Evolutionary conservation across 2,888 invertebrate species (phyloP), one percentile per base, ranked within the genome.

Genomic region (Tridacna crocea): DNA sequence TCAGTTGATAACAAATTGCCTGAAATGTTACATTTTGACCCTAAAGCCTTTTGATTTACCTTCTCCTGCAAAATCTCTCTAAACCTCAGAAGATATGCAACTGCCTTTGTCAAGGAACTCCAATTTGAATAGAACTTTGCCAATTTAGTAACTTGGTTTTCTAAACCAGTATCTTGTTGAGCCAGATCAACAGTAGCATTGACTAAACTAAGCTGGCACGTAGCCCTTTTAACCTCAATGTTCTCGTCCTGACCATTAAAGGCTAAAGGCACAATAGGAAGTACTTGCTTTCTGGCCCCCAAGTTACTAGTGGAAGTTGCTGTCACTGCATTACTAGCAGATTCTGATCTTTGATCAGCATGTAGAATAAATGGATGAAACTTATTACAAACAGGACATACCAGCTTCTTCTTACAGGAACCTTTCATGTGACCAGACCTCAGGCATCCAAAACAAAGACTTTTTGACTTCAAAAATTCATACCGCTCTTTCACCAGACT

Each of bases 261-360:
- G 19, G 76, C 68, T 8, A 84, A 79, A 15, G 75, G 81, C 17
- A 81, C 58, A 26, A 85, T 94, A 65, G 93, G 96, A 36, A 95
- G 46, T 4, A 66, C 73, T 79, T 74, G 74, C 15, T 63, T n/a
- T 66, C 60, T 27, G n/a, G 47, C 36, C 27, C 68, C 68, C 46
- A 22, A 27, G 13, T 27, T 22, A 26, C 24, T 68, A 68, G 36
- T 19, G 15, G 17, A n/a, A 15, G 70, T 27, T 8, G 60, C 51
- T 15, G 46, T 17, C 36, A 36, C 36, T 36, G 36, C 36, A 19
- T 27, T 68, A 27, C 2, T 55, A 17, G 17, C 55, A 55, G 55
- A 55, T 19, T 55, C n/a, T 17, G 55, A n/a, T 55, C n/a, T 55
- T 55, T 55, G 55, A n/a, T 55, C 55, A 55, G n/a, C 55, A 55